A percentile compares a stretch with the other conserved stretches of the same genome.
Evolutionary conservation across 2,797 vertebrate species (phyloP).

Genomic region (Lophura swinhoii): DNA sequence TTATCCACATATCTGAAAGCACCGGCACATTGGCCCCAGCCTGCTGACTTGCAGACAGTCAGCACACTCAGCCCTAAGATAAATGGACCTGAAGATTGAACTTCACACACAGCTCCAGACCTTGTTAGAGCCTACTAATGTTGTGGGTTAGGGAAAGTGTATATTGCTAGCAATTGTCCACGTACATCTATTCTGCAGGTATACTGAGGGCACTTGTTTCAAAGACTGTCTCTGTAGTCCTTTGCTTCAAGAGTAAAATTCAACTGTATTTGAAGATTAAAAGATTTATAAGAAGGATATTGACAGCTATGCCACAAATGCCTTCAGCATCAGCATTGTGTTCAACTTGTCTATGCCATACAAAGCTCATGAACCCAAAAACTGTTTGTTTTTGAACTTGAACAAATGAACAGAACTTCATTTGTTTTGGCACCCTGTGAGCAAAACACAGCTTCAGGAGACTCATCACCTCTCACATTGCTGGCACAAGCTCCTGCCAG

Average conservation of each 20-base stretch:
- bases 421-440: constrained; percentile 19
- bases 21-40: background rate
- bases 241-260: background rate
- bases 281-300: background rate
- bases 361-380: background rate
- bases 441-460: constrained; percentile 16
- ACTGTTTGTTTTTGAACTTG: background rate
- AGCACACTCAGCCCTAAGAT: background rate
- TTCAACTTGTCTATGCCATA: background rate
- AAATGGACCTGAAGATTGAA: background rate
- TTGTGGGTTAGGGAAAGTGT: background rate
- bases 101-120: background rate
- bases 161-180: background rate
- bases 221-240: background rate
- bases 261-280: constrained; percentile 14
- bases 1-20: background rate
- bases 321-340: background rate
- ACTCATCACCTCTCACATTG: background rate
- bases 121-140: background rate
- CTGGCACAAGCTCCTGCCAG: constrained; percentile 43
- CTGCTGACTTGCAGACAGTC: background rate
- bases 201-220: background rate
- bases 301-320: background rate
- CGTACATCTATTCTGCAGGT: background rate
- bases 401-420: background rate